phyloP scores from a whole-genome alignment of 2,113 vertebrate species.

The Mormoops blainvillei region DNA sequence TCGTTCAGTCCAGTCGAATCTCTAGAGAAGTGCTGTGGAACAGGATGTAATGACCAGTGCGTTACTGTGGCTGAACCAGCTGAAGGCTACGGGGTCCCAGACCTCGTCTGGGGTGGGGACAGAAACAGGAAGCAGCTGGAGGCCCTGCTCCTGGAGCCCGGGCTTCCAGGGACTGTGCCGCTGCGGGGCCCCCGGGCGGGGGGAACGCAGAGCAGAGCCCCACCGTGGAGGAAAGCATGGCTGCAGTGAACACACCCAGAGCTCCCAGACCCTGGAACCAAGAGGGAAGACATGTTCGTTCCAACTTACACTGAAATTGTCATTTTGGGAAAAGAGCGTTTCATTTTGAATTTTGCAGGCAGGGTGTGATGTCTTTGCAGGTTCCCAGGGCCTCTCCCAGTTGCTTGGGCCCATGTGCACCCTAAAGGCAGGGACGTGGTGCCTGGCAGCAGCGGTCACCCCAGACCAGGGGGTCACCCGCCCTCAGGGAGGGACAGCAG shows the following conservation, averaged over 20 bases:
- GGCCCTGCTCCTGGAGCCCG: rapidly evolving
- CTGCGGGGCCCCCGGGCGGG: too few species aligned
- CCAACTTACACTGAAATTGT: not conserved
- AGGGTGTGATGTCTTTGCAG: not conserved
- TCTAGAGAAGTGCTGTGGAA: not conserved
- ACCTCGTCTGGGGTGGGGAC: not conserved
- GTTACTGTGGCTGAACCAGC: not conserved
- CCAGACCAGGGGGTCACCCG: not conserved
- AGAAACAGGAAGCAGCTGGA: not conserved
- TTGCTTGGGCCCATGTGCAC: rapidly evolving
- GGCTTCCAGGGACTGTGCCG: rapidly evolving
- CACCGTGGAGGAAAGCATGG: rapidly evolving
- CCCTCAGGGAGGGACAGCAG: not conserved
- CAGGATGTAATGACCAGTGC: not conserved
- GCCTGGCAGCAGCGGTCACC: not conserved
- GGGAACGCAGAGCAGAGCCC: not conserved
- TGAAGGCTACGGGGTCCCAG: rapidly evolving
- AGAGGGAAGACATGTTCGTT: not conserved
- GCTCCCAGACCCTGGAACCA: not conserved
- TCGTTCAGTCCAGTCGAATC: not conserved
- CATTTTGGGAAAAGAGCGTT: not conserved
- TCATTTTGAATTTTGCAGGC: not conserved
- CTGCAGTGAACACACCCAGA: not conserved
- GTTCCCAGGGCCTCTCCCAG: rapidly evolving
- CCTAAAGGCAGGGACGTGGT: rapidly evolving